A percentile compares a stretch with the other conserved stretches of the same genome.
These are phyloP conservation scores for Tuta absoluta DNA, from an alignment of 2,888 invertebrate genomes.

Conservation along the genomic window DNA sequence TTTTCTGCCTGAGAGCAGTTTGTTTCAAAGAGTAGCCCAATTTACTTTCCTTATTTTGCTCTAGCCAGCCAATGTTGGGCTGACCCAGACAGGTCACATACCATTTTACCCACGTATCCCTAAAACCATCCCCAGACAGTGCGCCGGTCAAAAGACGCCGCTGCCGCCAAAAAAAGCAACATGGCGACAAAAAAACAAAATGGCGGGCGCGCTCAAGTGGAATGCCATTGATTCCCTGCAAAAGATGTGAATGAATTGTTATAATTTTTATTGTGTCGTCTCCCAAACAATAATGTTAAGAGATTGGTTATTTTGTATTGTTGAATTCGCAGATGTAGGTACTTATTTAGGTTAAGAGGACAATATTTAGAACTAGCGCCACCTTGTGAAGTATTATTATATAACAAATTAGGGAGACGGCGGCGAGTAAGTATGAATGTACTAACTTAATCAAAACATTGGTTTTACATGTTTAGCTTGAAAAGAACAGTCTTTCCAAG, in stretches of 20 bases:
- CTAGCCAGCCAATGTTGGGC: neutral
- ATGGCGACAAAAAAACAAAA: slow-evolving; percentile 60
- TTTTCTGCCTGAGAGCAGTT: too few species aligned
- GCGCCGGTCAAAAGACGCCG: slow-evolving; percentile 54
- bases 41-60: too few species aligned
- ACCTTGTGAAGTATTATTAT: too few species aligned
- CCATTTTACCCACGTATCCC: slow-evolving; percentile 28
- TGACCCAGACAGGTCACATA: slow-evolving; percentile 6
- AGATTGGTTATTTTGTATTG: neutral
- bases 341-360: too few species aligned
- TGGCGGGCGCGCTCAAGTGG: slow-evolving; percentile 63
- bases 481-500: too few species aligned
- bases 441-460: too few species aligned
- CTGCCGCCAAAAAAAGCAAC: slow-evolving; percentile 51
- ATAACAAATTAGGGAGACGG: too few species aligned
- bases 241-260: slow-evolving; percentile 23
- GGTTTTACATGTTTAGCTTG: too few species aligned
- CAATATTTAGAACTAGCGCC: neutral
- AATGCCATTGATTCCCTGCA: slow-evolving; percentile 62
- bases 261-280: slow-evolving; percentile 6
- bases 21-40: too few species aligned
- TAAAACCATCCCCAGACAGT: slow-evolving; percentile 25
- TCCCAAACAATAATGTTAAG: neutral
- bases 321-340: neutral
- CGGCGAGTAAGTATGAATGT: too few species aligned